A percentile compares a stretch with the other conserved stretches of the same genome.
phyloP scores from a whole-genome alignment of 1,140 invertebrate species.

The Drosophila miranda region DNA sequence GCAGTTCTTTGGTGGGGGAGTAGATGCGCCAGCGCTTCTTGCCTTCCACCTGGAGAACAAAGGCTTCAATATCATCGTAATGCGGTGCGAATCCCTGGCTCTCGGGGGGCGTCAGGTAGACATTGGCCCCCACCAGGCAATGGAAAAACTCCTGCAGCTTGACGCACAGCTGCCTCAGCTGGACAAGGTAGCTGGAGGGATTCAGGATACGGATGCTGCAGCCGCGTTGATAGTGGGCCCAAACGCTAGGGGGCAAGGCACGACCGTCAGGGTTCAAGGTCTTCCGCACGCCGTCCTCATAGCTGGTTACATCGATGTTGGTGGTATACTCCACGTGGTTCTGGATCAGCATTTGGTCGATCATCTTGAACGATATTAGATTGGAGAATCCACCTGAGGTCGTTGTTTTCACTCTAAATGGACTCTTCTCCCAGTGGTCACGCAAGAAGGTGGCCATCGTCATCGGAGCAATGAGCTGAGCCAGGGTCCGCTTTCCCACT shows the following conservation, averaged over 20 bases:
- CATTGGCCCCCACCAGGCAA: constrained; percentile 96
- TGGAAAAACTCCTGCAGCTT: constrained; percentile 96
- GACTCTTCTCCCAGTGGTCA: constrained; percentile 91
- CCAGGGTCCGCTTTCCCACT: constrained; percentile 86
- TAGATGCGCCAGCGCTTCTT: constrained; percentile 97
- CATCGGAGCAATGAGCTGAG: constrained; percentile 89
- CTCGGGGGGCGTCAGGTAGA: constrained; percentile 96
- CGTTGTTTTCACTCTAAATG: constrained; percentile 88
- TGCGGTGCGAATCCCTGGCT: constrained; percentile 99
- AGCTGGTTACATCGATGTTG: constrained; percentile 96
- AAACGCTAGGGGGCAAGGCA: constrained; percentile 89
- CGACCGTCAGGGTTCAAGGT: constrained; percentile 93
- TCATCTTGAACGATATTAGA: constrained; percentile 88
- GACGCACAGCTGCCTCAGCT: constrained; percentile 86
- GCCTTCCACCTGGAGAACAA: constrained; percentile 97
- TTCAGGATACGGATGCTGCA: constrained; percentile 96
- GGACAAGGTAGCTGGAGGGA: constrained; percentile 93
- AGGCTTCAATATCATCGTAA: constrained; percentile 99
- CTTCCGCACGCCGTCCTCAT: constrained; percentile 89
- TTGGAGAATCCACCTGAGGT: constrained; percentile 87
- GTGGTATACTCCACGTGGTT: constrained; percentile 91
- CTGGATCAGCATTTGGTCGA: constrained; percentile 90
- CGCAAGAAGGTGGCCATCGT: constrained; percentile 86
- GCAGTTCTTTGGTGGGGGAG: constrained; percentile 88
- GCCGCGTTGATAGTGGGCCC: constrained; percentile 95